Percentiles rank a stretch among this genome's conserved stretches.
phyloP scores from a whole-genome alignment of 2,888 invertebrate species.

The Aspidapion aeneum region DNA sequence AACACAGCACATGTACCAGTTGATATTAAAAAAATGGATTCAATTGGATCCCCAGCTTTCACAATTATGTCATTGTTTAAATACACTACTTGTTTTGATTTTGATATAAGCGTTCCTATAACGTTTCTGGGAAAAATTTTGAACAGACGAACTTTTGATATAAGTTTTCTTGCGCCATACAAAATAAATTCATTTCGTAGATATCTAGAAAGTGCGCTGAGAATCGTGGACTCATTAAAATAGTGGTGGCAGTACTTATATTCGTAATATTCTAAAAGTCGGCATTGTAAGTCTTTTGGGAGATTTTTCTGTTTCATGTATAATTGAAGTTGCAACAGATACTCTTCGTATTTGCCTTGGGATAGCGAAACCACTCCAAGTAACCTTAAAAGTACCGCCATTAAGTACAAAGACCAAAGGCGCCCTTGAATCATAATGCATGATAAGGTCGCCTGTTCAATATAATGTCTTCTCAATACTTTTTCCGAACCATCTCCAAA shows the following conservation, averaged over 20 bases:
- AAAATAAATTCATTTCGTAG: conserved; percentile 17
- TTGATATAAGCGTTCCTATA: conserved; percentile 16
- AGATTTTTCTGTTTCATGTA: conserved; percentile 54
- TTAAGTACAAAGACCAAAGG: conserved; percentile 31
- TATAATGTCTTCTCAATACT: neutral
- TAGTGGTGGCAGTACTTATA: conserved; percentile 21
- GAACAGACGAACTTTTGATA: conserved; percentile 18
- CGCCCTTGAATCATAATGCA: conserved; percentile 28
- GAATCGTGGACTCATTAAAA: conserved; percentile 21
- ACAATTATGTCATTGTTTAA: conserved; percentile 17
- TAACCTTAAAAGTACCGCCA: conserved; percentile 32
- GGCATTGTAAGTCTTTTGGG: conserved; percentile 35
- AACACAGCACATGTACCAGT: conserved; percentile 19
- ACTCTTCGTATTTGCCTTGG: conserved; percentile 47
- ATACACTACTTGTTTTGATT: conserved; percentile 16
- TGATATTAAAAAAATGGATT: conserved; percentile 16
- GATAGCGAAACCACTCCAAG: conserved; percentile 37
- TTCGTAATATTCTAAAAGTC: conserved; percentile 17
- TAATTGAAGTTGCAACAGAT: conserved; percentile 50
- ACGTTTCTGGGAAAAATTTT: conserved; percentile 16
- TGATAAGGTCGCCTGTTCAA: neutral
- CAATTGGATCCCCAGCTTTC: conserved; percentile 10
- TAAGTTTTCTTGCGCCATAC: conserved; percentile 17
- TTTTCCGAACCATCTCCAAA: neutral
- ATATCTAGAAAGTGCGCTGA: conserved; percentile 14